Percentiles rank a stretch among this genome's conserved stretches.
phyloP scores from a whole-genome alignment of 2,888 invertebrate species.

The Callinectes sapidus region DNA sequence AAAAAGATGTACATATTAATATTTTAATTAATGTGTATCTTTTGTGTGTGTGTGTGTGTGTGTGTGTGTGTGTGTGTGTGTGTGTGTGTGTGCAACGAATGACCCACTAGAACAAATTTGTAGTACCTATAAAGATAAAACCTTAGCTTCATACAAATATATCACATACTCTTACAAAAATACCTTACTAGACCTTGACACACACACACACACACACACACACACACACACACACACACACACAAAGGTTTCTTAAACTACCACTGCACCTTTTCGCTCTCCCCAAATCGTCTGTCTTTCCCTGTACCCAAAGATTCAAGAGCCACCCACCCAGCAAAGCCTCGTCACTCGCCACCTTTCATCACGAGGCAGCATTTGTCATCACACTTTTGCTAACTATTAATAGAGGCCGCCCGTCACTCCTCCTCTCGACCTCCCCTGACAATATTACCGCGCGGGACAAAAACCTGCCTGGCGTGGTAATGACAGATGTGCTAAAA shows the following conservation, averaged over 20 bases:
- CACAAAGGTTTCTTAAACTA: not conserved
- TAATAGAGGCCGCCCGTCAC: conserved; percentile 26
- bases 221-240: conserved; percentile 33
- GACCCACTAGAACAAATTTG: not conserved
- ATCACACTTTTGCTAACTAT: conserved; percentile 30
- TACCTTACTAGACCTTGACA: not conserved
- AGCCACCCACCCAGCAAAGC: conserved; percentile 11
- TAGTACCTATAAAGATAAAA: not conserved
- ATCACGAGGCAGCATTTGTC: conserved; percentile 34
- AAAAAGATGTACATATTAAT: not conserved
- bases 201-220: conserved; percentile 40
- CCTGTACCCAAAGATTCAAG: not conserved
- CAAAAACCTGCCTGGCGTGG: conserved; percentile 14
- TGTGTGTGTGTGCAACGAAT: not conserved
- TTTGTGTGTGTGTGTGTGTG: conserved; percentile 30
- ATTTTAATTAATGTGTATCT: not conserved
- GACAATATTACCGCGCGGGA: conserved; percentile 18
- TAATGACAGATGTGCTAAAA: conserved; percentile 35
- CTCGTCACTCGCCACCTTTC: not conserved
- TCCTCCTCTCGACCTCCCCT: conserved; percentile 15
- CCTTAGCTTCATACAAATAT: not conserved
- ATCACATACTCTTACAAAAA: not conserved
- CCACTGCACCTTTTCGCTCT: not conserved
- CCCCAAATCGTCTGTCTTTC: not conserved
- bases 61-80: conserved; percentile 37